Percentiles rank a stretch among this genome's conserved stretches.
These are phyloP conservation scores for Diglossa cyanea DNA, from an alignment of 2,797 vertebrate species.

Conservation along the genomic window DNA sequence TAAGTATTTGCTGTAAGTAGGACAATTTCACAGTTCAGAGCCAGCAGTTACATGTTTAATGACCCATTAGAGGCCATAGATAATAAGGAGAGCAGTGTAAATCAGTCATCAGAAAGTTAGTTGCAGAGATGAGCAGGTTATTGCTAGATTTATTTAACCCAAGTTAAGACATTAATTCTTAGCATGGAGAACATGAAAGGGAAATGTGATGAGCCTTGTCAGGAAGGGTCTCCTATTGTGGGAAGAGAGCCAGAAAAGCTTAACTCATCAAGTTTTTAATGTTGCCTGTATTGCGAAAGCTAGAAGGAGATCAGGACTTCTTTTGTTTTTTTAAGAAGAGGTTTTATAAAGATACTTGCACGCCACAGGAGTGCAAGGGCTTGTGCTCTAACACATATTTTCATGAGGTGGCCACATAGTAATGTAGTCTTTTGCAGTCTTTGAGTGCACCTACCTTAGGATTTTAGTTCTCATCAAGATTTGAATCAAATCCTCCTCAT, in stretches of 20 bases:
- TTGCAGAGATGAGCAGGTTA: constrained; percentile 61
- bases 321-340: neutral
- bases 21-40: constrained; percentile 29
- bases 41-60: constrained; percentile 44
- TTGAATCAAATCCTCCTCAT: neutral
- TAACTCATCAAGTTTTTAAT: constrained; percentile 46
- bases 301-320: constrained; percentile 1
- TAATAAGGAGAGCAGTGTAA: neutral
- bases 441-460: neutral
- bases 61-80: constrained; percentile 32
- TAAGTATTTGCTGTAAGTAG: constrained; percentile 22
- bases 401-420: neutral
- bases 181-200: constrained; percentile 62
- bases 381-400: neutral
- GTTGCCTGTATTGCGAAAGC: constrained; percentile 38
- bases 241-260: constrained; percentile 54
- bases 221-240: constrained; percentile 47
- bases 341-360: neutral
- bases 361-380: neutral
- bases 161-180: constrained; percentile 68
- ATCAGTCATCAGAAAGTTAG: constrained; percentile 33
- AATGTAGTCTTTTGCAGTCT: neutral
- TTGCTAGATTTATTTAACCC: constrained; percentile 68
- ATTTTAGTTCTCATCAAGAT: neutral
- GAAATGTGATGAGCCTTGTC: constrained; percentile 55